Percentiles rank a stretch among this genome's conserved stretches.
Evolutionary conservation across 2,888 invertebrate genomes (phyloP).

Genomic region (Andrena fulva): DNA sequence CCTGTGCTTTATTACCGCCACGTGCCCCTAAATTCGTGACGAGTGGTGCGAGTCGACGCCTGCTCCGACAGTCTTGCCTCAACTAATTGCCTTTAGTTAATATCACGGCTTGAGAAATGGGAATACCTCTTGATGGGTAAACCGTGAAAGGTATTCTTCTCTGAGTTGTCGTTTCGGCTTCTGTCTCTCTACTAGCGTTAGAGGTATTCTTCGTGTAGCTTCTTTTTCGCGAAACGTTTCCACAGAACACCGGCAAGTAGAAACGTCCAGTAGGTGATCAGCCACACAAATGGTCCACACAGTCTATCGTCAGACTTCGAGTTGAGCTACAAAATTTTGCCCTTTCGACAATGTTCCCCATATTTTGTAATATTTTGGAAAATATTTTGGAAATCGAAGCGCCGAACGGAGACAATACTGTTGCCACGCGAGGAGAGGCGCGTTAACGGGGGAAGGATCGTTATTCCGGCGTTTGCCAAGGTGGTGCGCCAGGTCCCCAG

Average conservation of each 20-base stretch:
- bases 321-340: too few relatives aligned
- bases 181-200: not conserved
- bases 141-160: not conserved
- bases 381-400: not conserved
- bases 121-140: not conserved
- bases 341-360: too few relatives aligned
- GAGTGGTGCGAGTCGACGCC: conserved; percentile 33
- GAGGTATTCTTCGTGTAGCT: not conserved
- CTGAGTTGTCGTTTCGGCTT: not conserved
- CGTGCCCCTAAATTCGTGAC: conserved; percentile 38
- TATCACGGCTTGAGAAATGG: not conserved
- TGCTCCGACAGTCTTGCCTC: not conserved
- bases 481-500: conserved; percentile 34
- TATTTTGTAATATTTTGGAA: too few relatives aligned
- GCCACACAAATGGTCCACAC: not conserved
- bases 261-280: not conserved
- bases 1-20: conserved; percentile 45
- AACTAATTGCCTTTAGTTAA: not conserved
- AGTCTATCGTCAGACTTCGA: too few relatives aligned
- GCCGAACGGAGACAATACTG: conserved; percentile 21
- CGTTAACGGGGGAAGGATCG: conserved; percentile 63
- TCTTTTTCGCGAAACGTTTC: too few relatives aligned
- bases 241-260: not conserved
- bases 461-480: conserved; percentile 52
- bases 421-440: conserved; percentile 17